These are phyloP conservation scores for Drosophila nr. medialis DNA, from an alignment of 2,888 invertebrate genomes.

Conservation along the genomic window DNA sequence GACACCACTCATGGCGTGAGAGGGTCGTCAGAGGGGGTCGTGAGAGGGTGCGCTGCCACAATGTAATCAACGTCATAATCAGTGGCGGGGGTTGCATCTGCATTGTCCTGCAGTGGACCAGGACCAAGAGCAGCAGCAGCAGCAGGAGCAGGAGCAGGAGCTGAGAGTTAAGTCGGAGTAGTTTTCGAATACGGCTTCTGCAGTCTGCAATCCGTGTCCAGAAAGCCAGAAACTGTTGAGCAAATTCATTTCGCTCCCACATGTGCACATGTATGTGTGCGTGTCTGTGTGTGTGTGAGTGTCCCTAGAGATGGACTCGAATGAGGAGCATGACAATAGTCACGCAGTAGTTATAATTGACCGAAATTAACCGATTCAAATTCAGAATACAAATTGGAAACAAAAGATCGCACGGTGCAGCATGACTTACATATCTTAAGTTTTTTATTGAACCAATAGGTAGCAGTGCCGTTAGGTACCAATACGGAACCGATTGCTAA, in stretches of 20 bases:
- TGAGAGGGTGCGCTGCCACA: conserved; percentile 45
- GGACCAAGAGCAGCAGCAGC: conserved; percentile 2
- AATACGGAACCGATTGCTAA: no score
- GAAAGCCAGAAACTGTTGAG: conserved; percentile 48
- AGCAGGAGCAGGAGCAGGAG: background rate
- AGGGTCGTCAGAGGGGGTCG: background rate
- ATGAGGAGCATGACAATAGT: background rate
- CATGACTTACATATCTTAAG: background rate
- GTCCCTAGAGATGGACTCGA: conserved; percentile 41
- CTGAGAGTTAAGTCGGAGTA: conserved; percentile 27
- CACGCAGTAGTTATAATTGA: background rate
- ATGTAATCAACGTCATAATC: conserved; percentile 78
- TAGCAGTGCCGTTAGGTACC: background rate
- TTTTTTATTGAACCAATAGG: background rate
- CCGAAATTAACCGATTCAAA: background rate
- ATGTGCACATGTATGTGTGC: conserved; percentile 21
- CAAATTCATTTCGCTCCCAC: conserved; percentile 59
- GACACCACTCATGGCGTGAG: background rate
- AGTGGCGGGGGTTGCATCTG: conserved; percentile 49
- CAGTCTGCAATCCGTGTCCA: conserved; percentile 15
- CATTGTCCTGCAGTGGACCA: conserved; percentile 62
- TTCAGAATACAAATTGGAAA: background rate
- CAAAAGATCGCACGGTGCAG: background rate
- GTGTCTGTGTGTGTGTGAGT: background rate
- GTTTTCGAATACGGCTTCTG: conserved; percentile 31